Base-by-base conservation (phyloP, 1,140 invertebrate genomes). In the Anoplophora glabripennis region DNA sequence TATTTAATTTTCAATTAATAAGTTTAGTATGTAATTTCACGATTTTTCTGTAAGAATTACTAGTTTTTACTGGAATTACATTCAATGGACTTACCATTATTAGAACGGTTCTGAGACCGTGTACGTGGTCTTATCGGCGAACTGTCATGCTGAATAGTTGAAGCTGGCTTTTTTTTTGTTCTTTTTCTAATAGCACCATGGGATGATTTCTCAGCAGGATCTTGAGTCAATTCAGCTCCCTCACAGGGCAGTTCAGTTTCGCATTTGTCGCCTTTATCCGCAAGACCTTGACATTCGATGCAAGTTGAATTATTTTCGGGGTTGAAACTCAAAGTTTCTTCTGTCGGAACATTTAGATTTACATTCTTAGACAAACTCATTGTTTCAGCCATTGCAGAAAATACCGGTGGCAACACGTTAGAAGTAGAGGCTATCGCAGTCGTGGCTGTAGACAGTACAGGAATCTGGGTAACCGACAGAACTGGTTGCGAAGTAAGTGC, bases 251-350 rank as follows among this genome's bases (percentile, higher is more conserved):
- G 67, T 60, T 79, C 79, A 37, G 83, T 83, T 80, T 94, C 92
- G 36, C 93, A 85, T 77, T 95, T 92, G 74, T 89, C 89, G 36
- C 88, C 91, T n/a, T 90, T 96, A 65, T 82, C 86, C 0, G 90
- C 86, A 66, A 89, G 84, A 35, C 95, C 88, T 53, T 1, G 92
- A 91, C 54, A 94, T 79, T 66, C 69, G 77, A 67, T 80, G 80
- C 38, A 77, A 77, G 77, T 57, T n/a, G 76, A 77, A 67, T 78
- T 78, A 59, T 79, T 76, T 17, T 75, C 71, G 21, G 72, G 62
- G 17, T 45, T 55, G 28, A 70, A 72, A 17, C 60, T 75, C 35
- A 73, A 49, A 2, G 69, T 57, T 52, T 70, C 73, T 40, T 74
- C 72, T 41, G 72, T 73, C 36, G 69, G 67, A 9, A 73, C 42